Base-by-base conservation (phyloP, 2,113 vertebrate species). In the Chloroceryle aenea region DNA sequence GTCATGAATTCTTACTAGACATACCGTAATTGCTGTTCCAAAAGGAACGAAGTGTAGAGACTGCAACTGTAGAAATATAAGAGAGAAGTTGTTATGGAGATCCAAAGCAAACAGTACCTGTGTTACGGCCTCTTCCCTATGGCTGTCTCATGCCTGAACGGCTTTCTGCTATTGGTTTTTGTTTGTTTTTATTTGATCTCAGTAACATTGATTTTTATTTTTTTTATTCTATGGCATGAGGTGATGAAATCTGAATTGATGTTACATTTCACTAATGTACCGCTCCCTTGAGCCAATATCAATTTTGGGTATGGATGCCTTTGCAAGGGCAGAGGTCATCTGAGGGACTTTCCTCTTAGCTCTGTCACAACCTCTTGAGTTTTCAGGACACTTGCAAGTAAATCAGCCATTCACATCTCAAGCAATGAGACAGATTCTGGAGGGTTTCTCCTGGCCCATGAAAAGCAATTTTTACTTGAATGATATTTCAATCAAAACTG, bases 241-340 rank as follows among this genome's bases (percentile, higher is more conserved):
- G 9, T 91, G 91, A 76, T 87, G 82, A 78, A 89, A 96, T 77
- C 76, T 74, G 86, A 96, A 77, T 79, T 92, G 93, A 95, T 2
- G 14, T 87, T 95, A 78, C 77, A 75, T 90, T 96, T 74, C 40
- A 72, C 94, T 97, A 95, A 96, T 89, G 97, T 52, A 85, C 58
- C 55, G 62, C n/a, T 87, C 82, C 77, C 90, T 59, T 73, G 64
- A 95, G 93, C 82, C 89, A 95, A 21, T 64, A 89, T 81, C 87
- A 96, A 30, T 97, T 91, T 68, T 96, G 61, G 50, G 92, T 84
- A 2, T 29, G 27, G 27, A 66, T 84, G 93, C 83, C 50, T 91
- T 91, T 79, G 45, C 58, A 42, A 91, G 76, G 74, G 72, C 52
- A 92, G 61, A 90, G 83, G 90, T 89, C 76, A 85, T 30, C 68